phyloP scores from a whole-genome alignment of 53 echinoderm and acorn worm species.

The Hippasteria phrygiana region DNA sequence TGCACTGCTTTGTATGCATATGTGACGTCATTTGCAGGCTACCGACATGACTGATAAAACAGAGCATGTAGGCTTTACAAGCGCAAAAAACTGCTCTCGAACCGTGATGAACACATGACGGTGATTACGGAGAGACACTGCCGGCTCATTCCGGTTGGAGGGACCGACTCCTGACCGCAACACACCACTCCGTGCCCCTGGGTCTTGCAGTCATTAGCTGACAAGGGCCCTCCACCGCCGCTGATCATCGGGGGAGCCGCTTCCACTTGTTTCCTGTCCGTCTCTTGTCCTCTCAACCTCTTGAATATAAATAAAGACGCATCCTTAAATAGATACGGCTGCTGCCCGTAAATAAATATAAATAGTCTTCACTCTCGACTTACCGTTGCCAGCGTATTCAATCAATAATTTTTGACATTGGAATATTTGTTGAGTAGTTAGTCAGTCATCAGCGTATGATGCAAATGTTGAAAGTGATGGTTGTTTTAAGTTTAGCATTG shows the following conservation, averaged over 20 bases:
- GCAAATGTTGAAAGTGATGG: background rate
- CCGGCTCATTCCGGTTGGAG: background rate
- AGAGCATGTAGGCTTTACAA: background rate
- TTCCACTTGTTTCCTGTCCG: background rate
- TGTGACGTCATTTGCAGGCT: background rate
- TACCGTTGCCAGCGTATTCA: background rate
- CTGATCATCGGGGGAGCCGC: conserved; percentile 7
- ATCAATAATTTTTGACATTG: conserved; percentile 17
- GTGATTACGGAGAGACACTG: background rate
- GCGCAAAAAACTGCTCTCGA: background rate
- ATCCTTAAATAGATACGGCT: background rate
- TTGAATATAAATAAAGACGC: conserved; percentile 31
- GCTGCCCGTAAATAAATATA: background rate
- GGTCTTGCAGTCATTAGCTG: background rate
- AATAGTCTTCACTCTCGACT: conserved; percentile 1
- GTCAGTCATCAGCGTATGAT: background rate
- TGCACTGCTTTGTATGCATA: too few relatives aligned
- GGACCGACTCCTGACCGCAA: background rate
- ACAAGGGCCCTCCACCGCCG: background rate
- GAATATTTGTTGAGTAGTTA: background rate
- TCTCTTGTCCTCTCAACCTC: background rate
- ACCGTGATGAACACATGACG: background rate
- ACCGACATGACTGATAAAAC: background rate
- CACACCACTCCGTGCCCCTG: background rate
- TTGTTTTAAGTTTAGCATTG: background rate